Evolutionary conservation across 2,888 invertebrate species (phyloP).

Genomic region (Zygogramma bicolorata): DNA sequence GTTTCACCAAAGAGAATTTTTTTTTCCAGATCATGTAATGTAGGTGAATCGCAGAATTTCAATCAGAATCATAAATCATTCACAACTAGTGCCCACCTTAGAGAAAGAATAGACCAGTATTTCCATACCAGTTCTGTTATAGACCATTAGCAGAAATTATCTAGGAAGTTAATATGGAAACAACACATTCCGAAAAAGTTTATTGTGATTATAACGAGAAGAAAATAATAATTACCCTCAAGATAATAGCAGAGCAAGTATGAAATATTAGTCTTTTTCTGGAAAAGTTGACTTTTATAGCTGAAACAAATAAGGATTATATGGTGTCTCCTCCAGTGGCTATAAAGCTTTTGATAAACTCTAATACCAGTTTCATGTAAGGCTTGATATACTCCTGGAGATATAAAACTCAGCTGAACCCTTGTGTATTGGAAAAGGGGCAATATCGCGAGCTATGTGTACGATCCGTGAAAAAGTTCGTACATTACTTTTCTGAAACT

Average conservation of each 20-base stretch:
- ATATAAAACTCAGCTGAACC: not conserved
- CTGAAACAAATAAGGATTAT: conserved; percentile 6
- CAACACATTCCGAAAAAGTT: not conserved
- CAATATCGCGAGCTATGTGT: not conserved
- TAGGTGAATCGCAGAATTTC: too few relatives aligned
- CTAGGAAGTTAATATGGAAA: not conserved
- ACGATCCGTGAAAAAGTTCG: not conserved
- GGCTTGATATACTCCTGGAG: not conserved
- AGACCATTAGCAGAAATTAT: not conserved
- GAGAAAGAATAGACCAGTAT: too few relatives aligned
- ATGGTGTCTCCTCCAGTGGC: not conserved
- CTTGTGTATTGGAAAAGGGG: not conserved
- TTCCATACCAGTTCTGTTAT: too few relatives aligned
- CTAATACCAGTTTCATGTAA: not conserved
- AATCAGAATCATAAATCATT: too few relatives aligned
- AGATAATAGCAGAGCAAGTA: not conserved
- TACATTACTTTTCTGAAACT: too few relatives aligned
- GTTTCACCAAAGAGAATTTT: too few relatives aligned
- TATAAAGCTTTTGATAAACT: not conserved
- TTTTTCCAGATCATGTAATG: too few relatives aligned
- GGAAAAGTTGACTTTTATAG: not conserved
- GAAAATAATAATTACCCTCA: not conserved
- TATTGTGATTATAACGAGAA: not conserved
- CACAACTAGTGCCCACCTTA: too few relatives aligned
- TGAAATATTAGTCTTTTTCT: not conserved